phyloP scores from a whole-genome alignment of 2,888 invertebrate genomes.

The Caenorhabditis panamensis region DNA sequence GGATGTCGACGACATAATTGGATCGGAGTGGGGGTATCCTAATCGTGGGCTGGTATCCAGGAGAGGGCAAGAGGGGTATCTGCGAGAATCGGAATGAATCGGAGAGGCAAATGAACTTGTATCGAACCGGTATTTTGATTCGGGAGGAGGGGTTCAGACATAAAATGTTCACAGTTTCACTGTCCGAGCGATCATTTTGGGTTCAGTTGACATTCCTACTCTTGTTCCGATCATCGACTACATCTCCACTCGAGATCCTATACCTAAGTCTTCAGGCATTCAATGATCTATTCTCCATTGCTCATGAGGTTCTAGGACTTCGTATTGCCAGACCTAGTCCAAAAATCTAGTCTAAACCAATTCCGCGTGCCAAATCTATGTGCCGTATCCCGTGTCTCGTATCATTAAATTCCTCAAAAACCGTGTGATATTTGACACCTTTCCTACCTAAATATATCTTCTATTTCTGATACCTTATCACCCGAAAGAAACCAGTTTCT shows the following conservation, averaged over 20 bases:
- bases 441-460: background rate
- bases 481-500: conserved; percentile 30
- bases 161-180: conserved; percentile 18
- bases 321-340: too few species aligned
- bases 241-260: too few species aligned
- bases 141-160: conserved; percentile 21
- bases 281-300: too few species aligned
- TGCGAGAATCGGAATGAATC: background rate
- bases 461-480: conserved; percentile 24
- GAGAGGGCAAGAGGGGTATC: background rate
- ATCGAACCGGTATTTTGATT: conserved; percentile 35
- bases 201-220: background rate
- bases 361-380: too few species aligned
- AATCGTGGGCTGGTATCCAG: conserved; percentile 13
- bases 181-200: too few species aligned
- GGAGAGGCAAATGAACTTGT: conserved; percentile 23
- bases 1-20: conserved; percentile 24
- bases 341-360: background rate
- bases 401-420: too few species aligned
- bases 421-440: background rate
- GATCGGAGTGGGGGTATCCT: too few species aligned
- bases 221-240: too few species aligned
- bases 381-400: too few species aligned
- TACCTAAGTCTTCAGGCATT: background rate
- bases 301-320: too few species aligned